Percentiles rank a stretch among this genome's conserved stretches.
Evolutionary conservation across 2,113 vertebrate species (phyloP).

Genomic region (Platysteira castanea): DNA sequence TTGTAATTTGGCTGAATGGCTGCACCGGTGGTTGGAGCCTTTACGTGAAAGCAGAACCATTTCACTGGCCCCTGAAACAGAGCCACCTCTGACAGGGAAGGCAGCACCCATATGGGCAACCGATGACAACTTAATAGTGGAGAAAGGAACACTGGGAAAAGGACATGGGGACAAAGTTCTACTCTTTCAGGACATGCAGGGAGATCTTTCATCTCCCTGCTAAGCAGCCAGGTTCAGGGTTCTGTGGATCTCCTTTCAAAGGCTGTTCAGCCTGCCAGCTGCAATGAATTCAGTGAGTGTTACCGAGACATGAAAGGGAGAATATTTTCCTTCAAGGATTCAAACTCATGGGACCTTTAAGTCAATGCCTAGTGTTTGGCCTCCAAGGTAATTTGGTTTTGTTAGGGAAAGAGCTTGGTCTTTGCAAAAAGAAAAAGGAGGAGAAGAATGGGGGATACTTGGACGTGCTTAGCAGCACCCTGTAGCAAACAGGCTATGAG

Average conservation of each 20-base stretch:
- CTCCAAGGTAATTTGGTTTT: background rate
- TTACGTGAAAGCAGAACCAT: background rate
- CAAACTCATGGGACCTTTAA: background rate
- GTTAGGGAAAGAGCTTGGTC: background rate
- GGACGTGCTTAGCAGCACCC: background rate
- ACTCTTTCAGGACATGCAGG: background rate
- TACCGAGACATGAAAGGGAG: background rate
- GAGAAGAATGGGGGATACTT: background rate
- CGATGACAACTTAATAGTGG: background rate
- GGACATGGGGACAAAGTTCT: background rate
- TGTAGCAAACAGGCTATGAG: background rate
- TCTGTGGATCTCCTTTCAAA: conserved; percentile 35
- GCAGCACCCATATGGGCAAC: background rate
- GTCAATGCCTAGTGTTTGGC: background rate
- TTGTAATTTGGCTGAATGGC: background rate
- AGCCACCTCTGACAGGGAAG: background rate
- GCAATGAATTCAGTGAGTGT: background rate
- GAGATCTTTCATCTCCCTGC: conserved; percentile 28
- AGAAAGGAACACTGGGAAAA: background rate
- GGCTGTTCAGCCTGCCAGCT: background rate
- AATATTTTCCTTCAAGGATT: background rate
- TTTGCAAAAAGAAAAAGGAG: background rate
- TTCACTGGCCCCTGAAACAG: background rate
- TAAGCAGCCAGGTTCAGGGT: background rate
- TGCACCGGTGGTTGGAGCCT: background rate